Percentiles rank a stretch among this genome's conserved stretches.
Conservation (phyloP, 1,140 invertebrate genomes). For the Fopius arisanus region DNA sequence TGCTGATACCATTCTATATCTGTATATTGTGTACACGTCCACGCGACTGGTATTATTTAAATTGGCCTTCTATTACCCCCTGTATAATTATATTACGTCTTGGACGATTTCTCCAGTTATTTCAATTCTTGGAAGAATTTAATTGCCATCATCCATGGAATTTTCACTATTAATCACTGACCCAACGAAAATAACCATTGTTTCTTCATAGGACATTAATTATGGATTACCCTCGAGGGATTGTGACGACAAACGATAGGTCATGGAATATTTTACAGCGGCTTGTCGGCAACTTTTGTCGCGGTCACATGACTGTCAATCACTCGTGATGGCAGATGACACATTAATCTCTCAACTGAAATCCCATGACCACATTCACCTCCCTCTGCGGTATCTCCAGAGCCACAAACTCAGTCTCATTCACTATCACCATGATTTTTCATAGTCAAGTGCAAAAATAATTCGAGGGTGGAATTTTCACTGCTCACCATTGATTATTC, state of each 20-base stretch:
- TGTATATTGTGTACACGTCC: background rate
- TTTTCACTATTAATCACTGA: too few species aligned
- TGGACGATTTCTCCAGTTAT: background rate
- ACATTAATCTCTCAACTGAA: slow-evolving; percentile 58
- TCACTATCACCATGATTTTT: background rate
- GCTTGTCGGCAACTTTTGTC: slow-evolving; percentile 61
- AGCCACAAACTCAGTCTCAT: slow-evolving; percentile 4
- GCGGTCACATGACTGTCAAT: slow-evolving; percentile 62
- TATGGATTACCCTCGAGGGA: too few species aligned
- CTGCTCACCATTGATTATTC: background rate
- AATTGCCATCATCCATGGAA: too few species aligned
- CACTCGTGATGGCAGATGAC: slow-evolving; percentile 61
- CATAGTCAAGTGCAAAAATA: background rate
- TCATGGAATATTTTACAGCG: background rate
- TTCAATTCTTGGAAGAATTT: too few species aligned
- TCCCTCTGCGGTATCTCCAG: slow-evolving; percentile 49
- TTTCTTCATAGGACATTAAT: too few species aligned
- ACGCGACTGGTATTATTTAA: slow-evolving; percentile 21
- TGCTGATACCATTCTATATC: slow-evolving; percentile 6
- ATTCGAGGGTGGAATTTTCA: background rate
- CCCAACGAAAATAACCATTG: too few species aligned
- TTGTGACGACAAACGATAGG: background rate
- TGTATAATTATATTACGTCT: slow-evolving; percentile 20
- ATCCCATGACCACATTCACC: slow-evolving; percentile 53
- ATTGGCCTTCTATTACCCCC: slow-evolving; percentile 20